Evolutionary conservation across 2,797 vertebrate genomes (phyloP).

Genomic region (Lacerta bilineata): DNA sequence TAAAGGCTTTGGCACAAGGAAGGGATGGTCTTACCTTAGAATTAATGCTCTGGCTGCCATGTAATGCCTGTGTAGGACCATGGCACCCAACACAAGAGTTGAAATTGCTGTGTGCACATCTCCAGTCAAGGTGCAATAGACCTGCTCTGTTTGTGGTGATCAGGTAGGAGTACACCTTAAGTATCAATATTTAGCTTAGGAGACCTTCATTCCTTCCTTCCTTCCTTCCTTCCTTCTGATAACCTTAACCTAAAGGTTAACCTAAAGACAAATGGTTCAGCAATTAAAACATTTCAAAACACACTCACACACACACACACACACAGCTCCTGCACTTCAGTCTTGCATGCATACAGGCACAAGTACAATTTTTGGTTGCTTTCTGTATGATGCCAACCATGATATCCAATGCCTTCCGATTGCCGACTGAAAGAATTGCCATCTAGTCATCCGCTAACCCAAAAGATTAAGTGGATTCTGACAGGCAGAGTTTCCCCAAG

Average conservation of each 20-base stretch:
- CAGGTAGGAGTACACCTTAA: background rate
- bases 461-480: background rate
- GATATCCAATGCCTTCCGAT: background rate
- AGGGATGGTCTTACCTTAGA: background rate
- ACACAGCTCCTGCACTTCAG: background rate
- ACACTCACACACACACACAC: background rate
- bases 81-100: too few relatives aligned
- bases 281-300: fast-evolving
- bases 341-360: background rate
- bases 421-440: background rate
- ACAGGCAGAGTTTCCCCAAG: background rate
- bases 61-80: background rate
- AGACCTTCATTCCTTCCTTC: background rate
- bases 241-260: background rate
- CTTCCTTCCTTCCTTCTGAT: background rate
- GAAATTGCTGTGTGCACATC: background rate
- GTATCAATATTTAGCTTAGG: background rate
- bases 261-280: background rate
- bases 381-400: fast-evolving
- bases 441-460: constrained; percentile 1
- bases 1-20: background rate
- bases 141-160: background rate
- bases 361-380: fast-evolving
- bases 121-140: background rate
- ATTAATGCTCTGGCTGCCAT: background rate